A percentile compares a stretch with the other conserved stretches of the same genome.
Evolutionary conservation across 2,888 invertebrate genomes (phyloP).

Genomic region (Cryptocheilus praepositus): DNA sequence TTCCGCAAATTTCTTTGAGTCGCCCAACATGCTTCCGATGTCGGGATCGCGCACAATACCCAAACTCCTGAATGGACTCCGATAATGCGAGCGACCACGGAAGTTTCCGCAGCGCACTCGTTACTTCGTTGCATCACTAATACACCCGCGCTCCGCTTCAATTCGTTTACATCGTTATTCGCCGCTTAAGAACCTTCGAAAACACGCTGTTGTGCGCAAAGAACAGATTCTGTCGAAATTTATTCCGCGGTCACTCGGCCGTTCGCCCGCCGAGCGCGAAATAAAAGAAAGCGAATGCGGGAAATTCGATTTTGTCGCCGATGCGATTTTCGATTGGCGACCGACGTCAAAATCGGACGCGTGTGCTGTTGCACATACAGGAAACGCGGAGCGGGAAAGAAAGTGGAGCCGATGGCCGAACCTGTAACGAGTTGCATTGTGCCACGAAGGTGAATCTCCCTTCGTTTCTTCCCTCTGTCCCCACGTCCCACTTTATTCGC

Average conservation of each 20-base stretch:
- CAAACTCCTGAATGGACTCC: too few relatives aligned
- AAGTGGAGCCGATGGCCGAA: conserved; percentile 19
- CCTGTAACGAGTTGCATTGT: conserved; percentile 47
- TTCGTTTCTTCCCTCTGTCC: not conserved
- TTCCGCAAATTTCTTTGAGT: conserved; percentile 12
- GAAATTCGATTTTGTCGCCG: conserved; percentile 57
- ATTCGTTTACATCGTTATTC: too few relatives aligned
- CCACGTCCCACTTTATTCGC: conserved; percentile 59
- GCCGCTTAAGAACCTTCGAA: too few relatives aligned
- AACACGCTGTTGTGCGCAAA: too few relatives aligned
- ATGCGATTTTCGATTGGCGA: conserved; percentile 45
- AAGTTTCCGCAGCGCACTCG: too few relatives aligned
- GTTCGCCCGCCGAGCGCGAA: conserved; percentile 21
- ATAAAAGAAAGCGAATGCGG: conserved; percentile 38
- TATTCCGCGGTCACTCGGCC: conserved; percentile 29
- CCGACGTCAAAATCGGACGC: conserved; percentile 4
- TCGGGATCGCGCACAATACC: too few relatives aligned
- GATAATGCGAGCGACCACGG: too few relatives aligned
- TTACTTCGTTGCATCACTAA: too few relatives aligned
- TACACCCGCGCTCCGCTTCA: too few relatives aligned
- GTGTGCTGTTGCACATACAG: too few relatives aligned
- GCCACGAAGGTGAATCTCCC: conserved; percentile 38
- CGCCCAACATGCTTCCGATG: conserved; percentile 16
- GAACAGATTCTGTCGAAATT: conserved; percentile 12
- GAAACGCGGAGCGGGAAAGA: conserved; percentile 21